These are phyloP conservation scores for Petromus typicus DNA, from an alignment of 2,113 vertebrate species.

Conservation along the genomic window DNA sequence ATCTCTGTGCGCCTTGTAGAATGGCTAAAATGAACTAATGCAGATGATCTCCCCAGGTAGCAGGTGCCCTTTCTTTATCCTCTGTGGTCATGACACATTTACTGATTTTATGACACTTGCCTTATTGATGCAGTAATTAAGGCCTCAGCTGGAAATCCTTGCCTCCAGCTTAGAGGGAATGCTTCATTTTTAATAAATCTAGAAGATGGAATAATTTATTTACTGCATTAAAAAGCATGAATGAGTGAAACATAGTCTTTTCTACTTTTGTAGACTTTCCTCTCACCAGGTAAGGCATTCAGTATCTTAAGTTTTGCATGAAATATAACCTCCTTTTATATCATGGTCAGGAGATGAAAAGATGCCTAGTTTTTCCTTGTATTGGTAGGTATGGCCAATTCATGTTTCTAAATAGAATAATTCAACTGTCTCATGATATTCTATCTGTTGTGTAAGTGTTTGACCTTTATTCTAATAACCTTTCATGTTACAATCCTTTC, in stretches of 20 bases:
- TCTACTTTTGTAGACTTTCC: neutral
- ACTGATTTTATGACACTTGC: neutral
- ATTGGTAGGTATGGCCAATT: neutral
- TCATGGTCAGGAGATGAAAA: neutral
- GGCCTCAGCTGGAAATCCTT: neutral
- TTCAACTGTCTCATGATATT: neutral
- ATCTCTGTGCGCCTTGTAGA: neutral
- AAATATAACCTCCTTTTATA: fast-evolving
- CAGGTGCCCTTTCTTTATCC: neutral
- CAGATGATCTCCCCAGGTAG: neutral
- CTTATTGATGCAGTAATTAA: neutral
- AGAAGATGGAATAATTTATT: neutral
- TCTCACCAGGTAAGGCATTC: neutral
- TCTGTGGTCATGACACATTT: neutral
- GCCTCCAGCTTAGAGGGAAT: neutral
- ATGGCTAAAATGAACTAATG: neutral
- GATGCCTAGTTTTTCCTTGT: neutral
- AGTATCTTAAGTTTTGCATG: neutral
- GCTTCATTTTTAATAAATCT: constrained; percentile 9
- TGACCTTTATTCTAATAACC: neutral
- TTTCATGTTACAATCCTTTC: fast-evolving
- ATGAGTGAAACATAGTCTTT: neutral
- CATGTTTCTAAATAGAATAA: neutral
- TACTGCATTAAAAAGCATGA: neutral
- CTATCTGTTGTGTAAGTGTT: neutral